Base-by-base conservation (phyloP, 2,888 invertebrate species). In the Masnerella sp. region DNA sequence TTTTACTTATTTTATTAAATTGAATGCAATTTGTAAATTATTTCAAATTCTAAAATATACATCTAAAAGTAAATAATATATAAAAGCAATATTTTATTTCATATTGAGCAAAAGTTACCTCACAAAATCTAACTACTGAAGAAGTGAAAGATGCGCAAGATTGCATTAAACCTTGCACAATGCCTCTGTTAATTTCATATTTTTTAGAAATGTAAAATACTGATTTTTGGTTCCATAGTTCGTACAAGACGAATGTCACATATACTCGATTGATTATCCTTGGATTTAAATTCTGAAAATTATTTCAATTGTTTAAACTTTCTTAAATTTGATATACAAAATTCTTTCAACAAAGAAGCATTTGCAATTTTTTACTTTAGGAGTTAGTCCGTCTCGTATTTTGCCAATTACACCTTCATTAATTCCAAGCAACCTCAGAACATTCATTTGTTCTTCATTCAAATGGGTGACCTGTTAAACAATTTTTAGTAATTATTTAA, bases 181-280 rank as follows among this genome's bases (percentile, higher is more conserved):
- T 90, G 9, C 98, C 98, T 64, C 97, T 91, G 40, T 93, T 90
- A 0, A 95, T 88, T 78, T 90, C 89, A 83, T 91, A 93, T 88
- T 93, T 94, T 32, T 91, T 90, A 0, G 96, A 92, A 0, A 96
- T 92, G 15, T 82, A 86, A 79, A 92, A 90, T 18, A 95, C 86
- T 0, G 93, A 90, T 79, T 90, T 85, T 71, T 93, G 91, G 71
- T 91, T 91, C 91, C 94, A 93, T 15, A 96, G 88, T 77, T 96
- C 95, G 79, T 93, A 91, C 71, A 98, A 88, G 89, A 98, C 94
- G 73, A 98, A 86, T 5, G 97, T 95, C 68, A 95, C 88, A 86
- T 95, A 98, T 88, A 98, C 94, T 49, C 97, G 91, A 78, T 92
- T 90, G 65, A 96, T 80, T n/a, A 93, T 90, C 34, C 84, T 86